These are phyloP conservation scores for Natrix natrix DNA, from an alignment of 2,797 vertebrate species.

Conservation along the genomic window DNA sequence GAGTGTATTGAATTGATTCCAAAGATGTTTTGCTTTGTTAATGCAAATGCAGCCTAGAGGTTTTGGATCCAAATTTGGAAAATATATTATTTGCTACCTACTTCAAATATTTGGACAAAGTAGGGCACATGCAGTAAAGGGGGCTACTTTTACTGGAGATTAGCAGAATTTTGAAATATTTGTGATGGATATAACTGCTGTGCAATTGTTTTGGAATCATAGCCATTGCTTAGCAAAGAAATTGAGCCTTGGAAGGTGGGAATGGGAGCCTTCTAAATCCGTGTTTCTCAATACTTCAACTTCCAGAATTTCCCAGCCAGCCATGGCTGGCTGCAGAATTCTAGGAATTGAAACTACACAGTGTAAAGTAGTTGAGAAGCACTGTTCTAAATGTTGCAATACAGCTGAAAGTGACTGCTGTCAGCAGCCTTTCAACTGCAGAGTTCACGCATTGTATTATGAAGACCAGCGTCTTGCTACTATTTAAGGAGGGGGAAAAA, in stretches of 20 bases:
- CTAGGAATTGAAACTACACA: neutral
- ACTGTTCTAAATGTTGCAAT: neutral
- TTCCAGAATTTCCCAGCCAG: neutral
- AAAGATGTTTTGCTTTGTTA: neutral
- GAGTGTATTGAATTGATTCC: neutral
- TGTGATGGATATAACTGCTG: neutral
- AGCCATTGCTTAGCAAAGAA: neutral
- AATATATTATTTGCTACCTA: neutral
- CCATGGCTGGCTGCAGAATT: neutral
- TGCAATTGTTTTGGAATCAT: neutral
- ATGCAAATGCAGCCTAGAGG: neutral
- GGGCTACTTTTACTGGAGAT: neutral
- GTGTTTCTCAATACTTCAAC: neutral
- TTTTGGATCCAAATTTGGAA: rapidly evolving
- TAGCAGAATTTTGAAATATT: neutral
- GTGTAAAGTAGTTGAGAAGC: neutral
- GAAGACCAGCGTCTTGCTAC: neutral
- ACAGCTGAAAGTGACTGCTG: neutral
- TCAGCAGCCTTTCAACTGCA: neutral
- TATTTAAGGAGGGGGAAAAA: neutral
- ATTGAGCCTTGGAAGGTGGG: neutral
- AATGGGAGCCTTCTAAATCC: neutral
- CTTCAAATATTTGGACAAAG: neutral
- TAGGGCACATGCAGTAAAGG: neutral
- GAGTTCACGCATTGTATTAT: neutral